Conservation (phyloP, 2,888 invertebrate species). For the Imbricaverruca yamaguchii region DNA sequence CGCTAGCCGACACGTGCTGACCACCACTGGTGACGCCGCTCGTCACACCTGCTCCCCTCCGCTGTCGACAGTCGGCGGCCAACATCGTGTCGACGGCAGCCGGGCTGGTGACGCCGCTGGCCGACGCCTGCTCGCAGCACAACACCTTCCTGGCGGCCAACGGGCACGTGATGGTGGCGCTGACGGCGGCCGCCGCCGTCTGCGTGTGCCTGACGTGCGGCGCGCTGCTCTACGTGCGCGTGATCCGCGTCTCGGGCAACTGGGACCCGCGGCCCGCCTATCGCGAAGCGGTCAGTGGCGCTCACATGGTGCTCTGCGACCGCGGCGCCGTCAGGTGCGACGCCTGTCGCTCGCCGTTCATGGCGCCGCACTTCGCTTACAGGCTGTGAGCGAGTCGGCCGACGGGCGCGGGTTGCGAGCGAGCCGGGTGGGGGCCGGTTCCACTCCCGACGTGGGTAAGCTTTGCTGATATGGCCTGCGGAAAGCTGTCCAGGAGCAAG, state of each 20-base stretch:
- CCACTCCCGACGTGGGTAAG: too few species aligned
- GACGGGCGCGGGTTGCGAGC: too few species aligned
- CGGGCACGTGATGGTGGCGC: background rate
- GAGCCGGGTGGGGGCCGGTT: too few species aligned
- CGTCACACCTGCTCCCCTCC: too few species aligned
- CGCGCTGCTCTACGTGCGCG: background rate
- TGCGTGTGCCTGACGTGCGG: background rate
- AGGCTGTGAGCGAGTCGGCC: background rate
- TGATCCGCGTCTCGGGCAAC: background rate
- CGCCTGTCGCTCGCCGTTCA: background rate
- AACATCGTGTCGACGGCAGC: background rate
- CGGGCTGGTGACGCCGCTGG: background rate
- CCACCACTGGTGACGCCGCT: too few species aligned
- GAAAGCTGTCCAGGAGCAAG: too few species aligned
- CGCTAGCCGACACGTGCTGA: too few species aligned
- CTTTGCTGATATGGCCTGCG: too few species aligned
- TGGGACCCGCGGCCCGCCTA: conserved; percentile 12
- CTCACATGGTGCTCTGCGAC: background rate
- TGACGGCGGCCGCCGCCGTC: background rate
- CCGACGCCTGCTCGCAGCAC: background rate
- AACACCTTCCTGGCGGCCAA: background rate
- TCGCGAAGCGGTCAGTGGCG: conserved; percentile 13
- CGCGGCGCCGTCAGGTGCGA: background rate
- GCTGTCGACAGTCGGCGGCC: background rate
- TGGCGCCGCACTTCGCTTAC: background rate